Evolutionary conservation across 2,113 vertebrate species (phyloP).

Genomic region (Ceyx margarethae): DNA sequence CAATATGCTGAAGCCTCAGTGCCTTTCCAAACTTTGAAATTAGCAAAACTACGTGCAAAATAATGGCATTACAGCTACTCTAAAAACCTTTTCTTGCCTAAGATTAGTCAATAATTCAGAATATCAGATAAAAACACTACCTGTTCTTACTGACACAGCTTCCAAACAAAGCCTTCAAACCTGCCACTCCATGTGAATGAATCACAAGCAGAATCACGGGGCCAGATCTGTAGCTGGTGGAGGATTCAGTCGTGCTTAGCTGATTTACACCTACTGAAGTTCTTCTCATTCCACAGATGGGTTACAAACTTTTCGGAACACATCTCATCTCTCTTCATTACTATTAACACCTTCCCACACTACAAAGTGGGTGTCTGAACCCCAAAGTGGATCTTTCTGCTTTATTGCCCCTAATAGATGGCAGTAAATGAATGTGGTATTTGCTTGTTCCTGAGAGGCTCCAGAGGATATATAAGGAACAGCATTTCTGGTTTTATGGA

Average conservation of each 20-base stretch:
- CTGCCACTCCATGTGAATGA: constrained; percentile 1
- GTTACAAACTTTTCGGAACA: neutral
- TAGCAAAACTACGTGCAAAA: neutral
- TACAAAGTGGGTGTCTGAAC: neutral
- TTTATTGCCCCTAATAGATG: neutral
- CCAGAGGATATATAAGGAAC: neutral
- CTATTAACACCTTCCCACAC: neutral
- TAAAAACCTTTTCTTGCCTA: constrained; percentile 9
- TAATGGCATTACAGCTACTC: neutral
- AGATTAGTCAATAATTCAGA: constrained; percentile 53
- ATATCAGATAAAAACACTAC: neutral
- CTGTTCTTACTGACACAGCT: neutral
- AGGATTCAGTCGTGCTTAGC: neutral
- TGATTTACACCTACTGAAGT: neutral
- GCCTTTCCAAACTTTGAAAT: constrained; percentile 9
- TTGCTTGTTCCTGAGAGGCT: neutral
- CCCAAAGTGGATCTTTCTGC: neutral
- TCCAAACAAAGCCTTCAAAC: neutral
- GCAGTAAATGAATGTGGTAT: neutral
- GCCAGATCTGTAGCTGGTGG: neutral
- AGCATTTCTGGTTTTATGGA: neutral
- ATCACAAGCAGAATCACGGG: neutral
- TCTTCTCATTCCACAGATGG: neutral
- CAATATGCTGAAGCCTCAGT: neutral
- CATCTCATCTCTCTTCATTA: neutral